Evolutionary conservation across 2,888 invertebrate genomes (phyloP).

Genomic region (Cabera pusaria): DNA sequence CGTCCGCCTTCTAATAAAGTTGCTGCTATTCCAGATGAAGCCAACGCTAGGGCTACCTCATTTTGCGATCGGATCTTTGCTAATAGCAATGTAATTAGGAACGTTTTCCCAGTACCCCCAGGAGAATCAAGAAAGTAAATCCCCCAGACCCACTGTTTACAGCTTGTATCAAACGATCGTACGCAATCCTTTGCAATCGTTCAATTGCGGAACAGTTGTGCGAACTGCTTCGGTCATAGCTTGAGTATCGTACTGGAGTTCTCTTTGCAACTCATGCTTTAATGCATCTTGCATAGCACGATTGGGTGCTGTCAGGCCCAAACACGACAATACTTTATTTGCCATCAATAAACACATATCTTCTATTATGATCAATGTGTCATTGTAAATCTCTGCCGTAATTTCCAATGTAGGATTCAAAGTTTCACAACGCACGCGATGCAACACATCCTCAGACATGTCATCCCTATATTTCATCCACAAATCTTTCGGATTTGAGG

Average conservation of each 20-base stretch:
- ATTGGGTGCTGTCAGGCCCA: constrained; percentile 37
- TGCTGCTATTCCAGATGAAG: constrained; percentile 39
- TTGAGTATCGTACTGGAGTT: constrained; percentile 32
- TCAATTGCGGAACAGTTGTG: constrained; percentile 35
- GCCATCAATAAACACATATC: constrained; percentile 37
- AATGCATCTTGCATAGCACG: constrained; percentile 31
- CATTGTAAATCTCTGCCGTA: constrained; percentile 19
- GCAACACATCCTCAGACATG: constrained; percentile 14
- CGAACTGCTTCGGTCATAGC: constrained; percentile 33
- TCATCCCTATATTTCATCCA: constrained; percentile 10
- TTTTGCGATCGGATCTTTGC: constrained; percentile 33
- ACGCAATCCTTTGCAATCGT: constrained; percentile 36
- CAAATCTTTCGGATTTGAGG: constrained; percentile 15
- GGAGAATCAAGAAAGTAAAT: constrained; percentile 34
- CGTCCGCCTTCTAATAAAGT: constrained; percentile 34
- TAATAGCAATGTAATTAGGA: constrained; percentile 34
- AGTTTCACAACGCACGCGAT: constrained; percentile 6
- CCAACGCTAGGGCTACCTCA: constrained; percentile 35
- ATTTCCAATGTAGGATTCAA: constrained; percentile 5
- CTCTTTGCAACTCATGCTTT: constrained; percentile 29
- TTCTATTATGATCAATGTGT: constrained; percentile 30
- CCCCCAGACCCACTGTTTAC: constrained; percentile 33
- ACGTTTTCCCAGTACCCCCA: constrained; percentile 27
- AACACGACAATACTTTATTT: constrained; percentile 36
- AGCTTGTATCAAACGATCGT: constrained; percentile 35